Percentiles rank a stretch among this genome's conserved stretches.
Evolutionary conservation across 2,113 vertebrate species (phyloP).

Genomic region (Arizona elegans): DNA sequence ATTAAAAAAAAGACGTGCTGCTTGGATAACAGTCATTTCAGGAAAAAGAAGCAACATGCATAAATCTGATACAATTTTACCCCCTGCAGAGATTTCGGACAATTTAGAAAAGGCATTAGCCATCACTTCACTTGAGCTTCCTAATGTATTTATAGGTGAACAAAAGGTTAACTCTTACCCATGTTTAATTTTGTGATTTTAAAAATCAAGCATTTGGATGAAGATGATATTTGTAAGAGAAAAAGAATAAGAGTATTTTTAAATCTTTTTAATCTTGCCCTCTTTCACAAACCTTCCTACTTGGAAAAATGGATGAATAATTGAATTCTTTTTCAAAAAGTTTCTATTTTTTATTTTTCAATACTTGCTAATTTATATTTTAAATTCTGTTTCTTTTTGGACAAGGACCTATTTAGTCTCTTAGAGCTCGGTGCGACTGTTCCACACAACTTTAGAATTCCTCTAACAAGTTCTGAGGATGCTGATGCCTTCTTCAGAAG

Average conservation of each 20-base stretch:
- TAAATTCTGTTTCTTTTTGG: background rate
- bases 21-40: constrained; percentile 46
- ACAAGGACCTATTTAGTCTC: background rate
- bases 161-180: background rate
- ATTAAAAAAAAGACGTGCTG: constrained; percentile 55
- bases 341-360: constrained; percentile 4
- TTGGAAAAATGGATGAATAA: background rate
- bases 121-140: background rate
- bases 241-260: background rate
- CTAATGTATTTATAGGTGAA: background rate
- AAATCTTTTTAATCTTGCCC: background rate
- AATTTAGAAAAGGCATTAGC: background rate
- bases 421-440: background rate
- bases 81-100: background rate
- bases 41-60: constrained; percentile 19
- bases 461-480: background rate
- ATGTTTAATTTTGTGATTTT: constrained; percentile 19
- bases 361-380: background rate
- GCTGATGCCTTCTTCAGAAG: background rate
- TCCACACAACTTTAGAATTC: background rate
- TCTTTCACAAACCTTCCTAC: background rate
- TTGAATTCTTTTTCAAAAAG: constrained; percentile 6
- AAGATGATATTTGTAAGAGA: background rate
- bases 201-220: background rate
- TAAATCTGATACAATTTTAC: constrained; percentile 9